Base-by-base conservation (phyloP, 2,113 vertebrate genomes). In the Gobio gobio region DNA sequence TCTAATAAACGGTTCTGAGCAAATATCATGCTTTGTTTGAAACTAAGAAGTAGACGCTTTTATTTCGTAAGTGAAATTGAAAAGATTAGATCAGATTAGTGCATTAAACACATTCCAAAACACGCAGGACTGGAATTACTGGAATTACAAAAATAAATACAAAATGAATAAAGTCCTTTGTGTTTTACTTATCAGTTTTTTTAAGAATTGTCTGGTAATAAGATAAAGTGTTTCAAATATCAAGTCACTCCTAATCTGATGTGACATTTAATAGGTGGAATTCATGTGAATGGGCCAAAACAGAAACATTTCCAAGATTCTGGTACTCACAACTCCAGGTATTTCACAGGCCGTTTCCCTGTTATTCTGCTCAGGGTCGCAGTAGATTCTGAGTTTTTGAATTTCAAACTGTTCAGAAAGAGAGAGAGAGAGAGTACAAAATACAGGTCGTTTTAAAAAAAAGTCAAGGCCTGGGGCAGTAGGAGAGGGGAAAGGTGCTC, bases 351-450 rank as follows among this genome's bases (percentile, higher is more conserved):
- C 96, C 20, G 96, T 97, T 92, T 99, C 98, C 56, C 97, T 92
- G 79, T 90, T 96, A 80, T 98, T 99, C 93, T 98, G 97, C 91
- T 98, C 97, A 51, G 98, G 98, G 88, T 98, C 96, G 93, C 98
- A 99, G 93, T 99, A 99, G 91, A 99, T 99, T 85, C 98, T 91
- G 72, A 99, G 91, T 90, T 99, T 99, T 92, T 99, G 98, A 85
- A 99, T 88, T 91, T 97, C 97, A 94, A 99, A 99, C 98, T 99
- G 79, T 73, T 93, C 86, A 93, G 89, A 87, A 0, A 87, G 36
- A 10, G 58, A 74, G 59, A 10, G 2, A 29, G 9, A 70, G 18
- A 40, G 33, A 40, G 66, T 8, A 22, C 18, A 70, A 76, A 36
- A 54, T 78, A 10, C 59, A n/a, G 29, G 66, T 26, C 54, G 78